Evolutionary conservation across 2,797 vertebrate genomes (phyloP), one percentile per base, ranked within the genome.

Genomic region (Poeciliopsis paucimaculata): DNA sequence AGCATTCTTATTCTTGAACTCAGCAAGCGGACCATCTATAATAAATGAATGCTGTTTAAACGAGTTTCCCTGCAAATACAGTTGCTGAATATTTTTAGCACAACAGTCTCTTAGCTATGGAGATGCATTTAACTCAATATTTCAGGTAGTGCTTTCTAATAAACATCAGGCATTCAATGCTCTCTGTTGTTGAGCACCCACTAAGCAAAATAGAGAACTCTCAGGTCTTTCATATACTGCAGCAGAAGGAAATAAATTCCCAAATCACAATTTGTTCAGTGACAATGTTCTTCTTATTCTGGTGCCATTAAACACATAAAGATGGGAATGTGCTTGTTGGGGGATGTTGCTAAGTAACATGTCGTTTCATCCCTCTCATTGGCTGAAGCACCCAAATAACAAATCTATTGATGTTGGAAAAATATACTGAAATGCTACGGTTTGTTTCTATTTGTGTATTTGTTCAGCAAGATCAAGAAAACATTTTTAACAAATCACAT

Each of bases 51-150:
- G 71, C 74, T 66, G 74, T 82, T 49, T 20, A 72, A 55, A 75
- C 1, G 57, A 31, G 55, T 85, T 82, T 76, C 10, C 66, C 76
- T 62, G 83, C 82, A 68, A 79, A 45, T 72, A 75, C 74, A 72
- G 51, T 34, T 20, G 57, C 73, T 79, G 81, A 92, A 88, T 84
- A 83, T 85, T 84, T 88, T 70, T 79, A 84, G 75, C 73, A 51
- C 83, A 60, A 80, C 36, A 1, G 74, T 80, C 75, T 79, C 84
- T 72, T n/a, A 41, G 47, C 76, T 28, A 26, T 36, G 75, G 62
- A 83, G 72, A 79, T 45, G 15, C 23, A 62, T 53, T 66, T 28
- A 47, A n/a, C 73, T 49, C 26, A n/a, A 12, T 53, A 9, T 20
- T 28, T 81, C 70, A 87, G 36, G 71, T 53, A 62, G 26, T 51